These are phyloP conservation scores for Chironomus tentans DNA, from an alignment of 2,888 invertebrate species.

Conservation along the genomic window DNA sequence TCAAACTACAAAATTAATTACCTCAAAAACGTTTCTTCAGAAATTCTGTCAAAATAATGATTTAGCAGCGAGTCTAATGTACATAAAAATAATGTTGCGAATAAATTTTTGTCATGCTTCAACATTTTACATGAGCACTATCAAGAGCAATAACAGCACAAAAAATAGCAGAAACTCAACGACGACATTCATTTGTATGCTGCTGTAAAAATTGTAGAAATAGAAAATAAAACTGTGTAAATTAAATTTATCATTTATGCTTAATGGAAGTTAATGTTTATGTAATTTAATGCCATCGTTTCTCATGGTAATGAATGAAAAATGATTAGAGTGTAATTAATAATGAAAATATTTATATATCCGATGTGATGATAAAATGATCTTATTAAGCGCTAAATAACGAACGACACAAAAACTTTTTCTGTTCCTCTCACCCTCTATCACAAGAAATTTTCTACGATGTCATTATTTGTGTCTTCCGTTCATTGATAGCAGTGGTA, in stretches of 20 bases:
- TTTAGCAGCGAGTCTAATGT: no score
- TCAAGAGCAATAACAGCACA: no score
- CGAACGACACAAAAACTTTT: neutral
- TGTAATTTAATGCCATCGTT: neutral
- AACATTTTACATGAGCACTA: no score
- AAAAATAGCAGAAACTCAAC: neutral
- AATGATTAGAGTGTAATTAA: slow-evolving; percentile 13
- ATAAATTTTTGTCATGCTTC: no score
- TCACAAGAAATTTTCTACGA: neutral
- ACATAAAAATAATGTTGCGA: no score
- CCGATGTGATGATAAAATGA: slow-evolving; percentile 1
- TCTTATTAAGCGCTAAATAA: neutral
- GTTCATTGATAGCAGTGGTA: neutral
- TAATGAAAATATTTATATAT: neutral
- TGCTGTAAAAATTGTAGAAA: no score
- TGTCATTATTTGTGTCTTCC: neutral
- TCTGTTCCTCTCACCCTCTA: neutral
- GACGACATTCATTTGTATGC: no score
- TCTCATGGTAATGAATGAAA: neutral
- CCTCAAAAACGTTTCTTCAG: no score
- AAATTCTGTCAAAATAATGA: no score
- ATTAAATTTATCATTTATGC: neutral
- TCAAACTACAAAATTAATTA: no score
- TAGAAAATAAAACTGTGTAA: neutral
- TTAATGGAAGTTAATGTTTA: neutral